Conservation (phyloP, 2,797 vertebrate species). For the Lacerta bilineata region DNA sequence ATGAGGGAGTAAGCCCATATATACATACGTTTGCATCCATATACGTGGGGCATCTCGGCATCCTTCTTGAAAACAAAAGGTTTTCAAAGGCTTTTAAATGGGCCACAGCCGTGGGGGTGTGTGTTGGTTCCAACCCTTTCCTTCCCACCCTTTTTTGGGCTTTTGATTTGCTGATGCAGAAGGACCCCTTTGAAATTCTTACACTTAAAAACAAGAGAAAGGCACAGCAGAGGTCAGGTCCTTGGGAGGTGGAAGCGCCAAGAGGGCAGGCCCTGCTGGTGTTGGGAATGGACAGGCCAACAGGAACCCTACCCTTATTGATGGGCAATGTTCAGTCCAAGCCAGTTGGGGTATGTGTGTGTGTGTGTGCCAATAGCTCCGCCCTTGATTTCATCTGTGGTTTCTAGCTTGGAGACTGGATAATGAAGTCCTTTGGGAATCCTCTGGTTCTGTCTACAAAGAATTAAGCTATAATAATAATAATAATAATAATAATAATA, state of each 20-base stretch:
- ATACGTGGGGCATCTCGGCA: too few species aligned
- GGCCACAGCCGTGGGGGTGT: background rate
- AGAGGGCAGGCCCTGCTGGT: background rate
- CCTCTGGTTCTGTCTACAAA: background rate
- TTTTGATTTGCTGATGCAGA: conserved; percentile 4
- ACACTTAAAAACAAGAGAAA: background rate
- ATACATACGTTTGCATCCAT: background rate
- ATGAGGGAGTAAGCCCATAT: background rate
- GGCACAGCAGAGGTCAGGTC: background rate
- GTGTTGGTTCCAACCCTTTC: background rate
- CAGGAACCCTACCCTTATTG: background rate
- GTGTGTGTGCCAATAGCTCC: background rate
- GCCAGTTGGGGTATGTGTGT: too few species aligned
- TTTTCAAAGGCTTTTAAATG: background rate
- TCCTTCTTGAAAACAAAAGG: background rate
- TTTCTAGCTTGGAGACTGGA: background rate
- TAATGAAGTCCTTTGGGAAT: background rate
- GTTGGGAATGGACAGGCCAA: background rate
- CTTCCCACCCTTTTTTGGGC: background rate
- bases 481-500: too few species aligned
- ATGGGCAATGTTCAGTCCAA: background rate
- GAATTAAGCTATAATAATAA: background rate
- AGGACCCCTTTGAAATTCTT: conserved; percentile 5
- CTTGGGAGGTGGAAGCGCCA: background rate
- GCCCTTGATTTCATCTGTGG: background rate